Evolutionary conservation across 2,797 vertebrate genomes (phyloP), one percentile per base, ranked within the genome.

Genomic region (Ispidina lecontei): DNA sequence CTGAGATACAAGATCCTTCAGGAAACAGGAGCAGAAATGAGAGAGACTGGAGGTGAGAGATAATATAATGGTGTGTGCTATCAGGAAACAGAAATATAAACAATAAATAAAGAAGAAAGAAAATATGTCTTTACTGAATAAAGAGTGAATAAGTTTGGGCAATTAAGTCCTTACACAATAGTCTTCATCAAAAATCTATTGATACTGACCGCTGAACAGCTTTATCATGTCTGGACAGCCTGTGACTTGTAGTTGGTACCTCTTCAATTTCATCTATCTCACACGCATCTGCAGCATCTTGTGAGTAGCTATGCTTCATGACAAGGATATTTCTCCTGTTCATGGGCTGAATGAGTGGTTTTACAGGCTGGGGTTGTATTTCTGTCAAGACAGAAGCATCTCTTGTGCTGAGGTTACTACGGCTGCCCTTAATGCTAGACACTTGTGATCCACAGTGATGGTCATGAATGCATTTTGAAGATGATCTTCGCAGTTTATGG

Each of bases 171-270:
- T 98, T 96, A 98, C 90, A 91, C 87, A 96, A 93, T 84, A 97
- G 95, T 96, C 97, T 97, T 98, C 98, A 98, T 98, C 98, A 99
- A 98, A 98, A 98, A 98, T 98, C 95, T 96, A 99, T 97, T 94
- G 98, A 98, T 99, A 99, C 99, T 99, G 98, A 99, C 99, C 99
- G 99, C 99, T 99, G 99, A 97, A 99, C 99, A 97, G 99, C 98
- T 98, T 99, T 99, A 94, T 99, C 99, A 35, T 99, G 99, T 94
- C 99, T 98, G 95, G 99, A 98, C 84, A 99, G 98, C 97, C 99
- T 98, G 98, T 99, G 99, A 96, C 99, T 99, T 43, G 99, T 99
- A 94, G 99, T 99, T 77, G 99, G 99, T 96, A 99, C 98, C 85
- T 99, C 99, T 91, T 99, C 99, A n/a, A 99, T 98, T 97, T 99